These are phyloP conservation scores for Aspidiotus destructor DNA, from an alignment of 2,888 invertebrate species.

Conservation along the genomic window DNA sequence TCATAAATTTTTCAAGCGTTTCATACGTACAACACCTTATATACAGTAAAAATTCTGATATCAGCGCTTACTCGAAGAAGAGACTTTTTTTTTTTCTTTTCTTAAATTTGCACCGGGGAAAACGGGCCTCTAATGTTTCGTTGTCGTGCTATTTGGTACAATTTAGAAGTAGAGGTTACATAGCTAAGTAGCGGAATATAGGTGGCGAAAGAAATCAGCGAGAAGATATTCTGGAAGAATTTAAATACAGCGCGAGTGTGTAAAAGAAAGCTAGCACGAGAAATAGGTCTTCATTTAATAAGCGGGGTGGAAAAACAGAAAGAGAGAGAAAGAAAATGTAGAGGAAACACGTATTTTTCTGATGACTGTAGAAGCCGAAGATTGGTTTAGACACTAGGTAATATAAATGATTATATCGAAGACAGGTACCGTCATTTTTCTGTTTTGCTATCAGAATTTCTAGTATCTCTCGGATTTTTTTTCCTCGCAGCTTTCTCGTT, in stretches of 20 bases:
- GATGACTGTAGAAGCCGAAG: conserved; percentile 8
- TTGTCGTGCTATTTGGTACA: too few species aligned
- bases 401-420: conserved; percentile 31
- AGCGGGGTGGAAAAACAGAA: neutral
- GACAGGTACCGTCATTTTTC: conserved; percentile 31
- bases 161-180: too few species aligned
- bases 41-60: too few species aligned
- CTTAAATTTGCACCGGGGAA: too few species aligned
- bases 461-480: conserved; percentile 24
- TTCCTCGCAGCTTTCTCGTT: neutral
- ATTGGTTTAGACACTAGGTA: conserved; percentile 29
- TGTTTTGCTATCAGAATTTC: conserved; percentile 23
- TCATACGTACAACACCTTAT: too few species aligned
- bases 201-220: too few species aligned
- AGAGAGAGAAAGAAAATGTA: neutral
- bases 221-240: neutral
- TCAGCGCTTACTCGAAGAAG: too few species aligned
- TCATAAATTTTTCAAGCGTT: too few species aligned
- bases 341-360: conserved; percentile 13
- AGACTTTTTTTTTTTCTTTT: too few species aligned
- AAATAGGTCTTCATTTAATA: conserved; percentile 1
- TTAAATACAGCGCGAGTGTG: neutral
- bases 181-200: too few species aligned
- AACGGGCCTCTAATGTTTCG: too few species aligned
- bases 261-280: neutral